A percentile compares a stretch with the other conserved stretches of the same genome.
Evolutionary conservation across 2,797 vertebrate genomes (phyloP).

Genomic region (Crotalus adamanteus): DNA sequence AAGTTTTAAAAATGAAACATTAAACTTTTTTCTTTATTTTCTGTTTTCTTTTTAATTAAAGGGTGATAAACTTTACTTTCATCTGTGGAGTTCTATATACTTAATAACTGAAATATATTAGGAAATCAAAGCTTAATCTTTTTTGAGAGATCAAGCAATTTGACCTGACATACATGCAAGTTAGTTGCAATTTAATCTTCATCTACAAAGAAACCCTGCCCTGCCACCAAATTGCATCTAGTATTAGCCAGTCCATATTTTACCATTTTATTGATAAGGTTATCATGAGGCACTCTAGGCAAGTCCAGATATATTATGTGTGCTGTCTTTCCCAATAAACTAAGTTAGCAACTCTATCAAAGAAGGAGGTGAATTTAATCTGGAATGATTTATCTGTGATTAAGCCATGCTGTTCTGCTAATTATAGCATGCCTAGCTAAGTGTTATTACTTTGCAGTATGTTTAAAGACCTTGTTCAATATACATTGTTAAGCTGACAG

Average conservation of each 20-base stretch:
- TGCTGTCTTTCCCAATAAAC: not conserved
- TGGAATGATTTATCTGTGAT: not conserved
- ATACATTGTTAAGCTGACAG: not conserved
- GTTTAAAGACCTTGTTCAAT: not conserved
- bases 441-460: not conserved
- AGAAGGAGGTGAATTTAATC: not conserved
- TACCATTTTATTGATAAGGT: not conserved
- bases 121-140: accelerated
- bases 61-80: not conserved
- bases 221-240: not conserved
- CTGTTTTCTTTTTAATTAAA: constrained; percentile 3
- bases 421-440: not conserved
- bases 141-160: not conserved
- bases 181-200: not conserved
- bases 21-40: not conserved
- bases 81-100: not conserved
- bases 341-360: not conserved
- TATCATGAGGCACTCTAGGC: not conserved
- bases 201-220: not conserved
- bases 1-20: constrained; percentile 8
- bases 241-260: not conserved
- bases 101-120: not conserved
- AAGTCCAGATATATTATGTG: not conserved
- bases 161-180: not conserved
- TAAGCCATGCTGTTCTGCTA: not conserved